Base-by-base conservation (phyloP, 2,888 invertebrate genomes). In the Tipula lateralis region DNA sequence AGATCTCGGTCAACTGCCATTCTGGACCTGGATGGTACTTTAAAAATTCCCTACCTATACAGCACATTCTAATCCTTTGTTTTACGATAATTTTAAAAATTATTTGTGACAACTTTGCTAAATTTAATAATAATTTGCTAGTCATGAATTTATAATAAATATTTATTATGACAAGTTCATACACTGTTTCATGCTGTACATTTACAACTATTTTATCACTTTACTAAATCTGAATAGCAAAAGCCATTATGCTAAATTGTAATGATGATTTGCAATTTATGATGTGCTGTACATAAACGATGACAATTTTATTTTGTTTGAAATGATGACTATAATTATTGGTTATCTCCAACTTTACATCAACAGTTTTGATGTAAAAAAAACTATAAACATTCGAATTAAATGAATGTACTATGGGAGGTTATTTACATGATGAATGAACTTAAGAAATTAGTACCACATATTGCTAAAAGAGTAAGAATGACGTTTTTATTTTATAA, bases 131-230 rank as follows among this genome's bases (percentile, higher is more conserved):
- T 66, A 66, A 24, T 24, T 9, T 66, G 66, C 24, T 24, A 24
- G 66, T 66, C 66, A 66, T 66, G 66, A 66, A 66, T 66, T 66
- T 24, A 66, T 24, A 66, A 66, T 24, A 66, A 66, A 66, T 66
- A 9, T 66, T 66, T 66, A 66, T 66, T 66, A 66, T 66, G 24
- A 66, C 66, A 66, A 66, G 24, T 39, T 12, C 13, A 7, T 13
- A 66, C 24, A 24, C 24, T 66, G 24, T 24, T 44, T 24, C 66
- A 19, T 24, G 66, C 66, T 66, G 24, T 50, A 19, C 7, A 50
- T 66, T 24, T 50, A 16, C 44, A 66, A 24, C 66, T 24, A 19
- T 66, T 7, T 24, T 66, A 66, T 66, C 66, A 12, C 2, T 66
- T 1, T 7, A 66, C 66, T 12, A 66, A 66, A 66, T 66, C 66